Conservation (phyloP, 2,113 vertebrate genomes). For the Brachypodius melanocephalos region DNA sequence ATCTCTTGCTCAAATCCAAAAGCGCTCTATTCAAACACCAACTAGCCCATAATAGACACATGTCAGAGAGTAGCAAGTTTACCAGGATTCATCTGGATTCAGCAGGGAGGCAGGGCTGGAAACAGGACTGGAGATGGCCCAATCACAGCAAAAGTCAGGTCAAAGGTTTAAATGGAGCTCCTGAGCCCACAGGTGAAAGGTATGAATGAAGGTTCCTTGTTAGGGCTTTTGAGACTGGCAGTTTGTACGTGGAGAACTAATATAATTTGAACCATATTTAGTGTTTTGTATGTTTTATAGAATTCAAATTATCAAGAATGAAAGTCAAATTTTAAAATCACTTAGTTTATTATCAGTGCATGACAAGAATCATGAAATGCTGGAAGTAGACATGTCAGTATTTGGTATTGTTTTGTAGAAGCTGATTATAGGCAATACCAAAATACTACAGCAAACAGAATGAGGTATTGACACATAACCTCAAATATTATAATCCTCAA, state of each 20-base stretch:
- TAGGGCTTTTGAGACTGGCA: background rate
- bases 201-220: background rate
- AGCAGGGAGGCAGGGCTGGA: background rate
- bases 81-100: background rate
- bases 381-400: background rate
- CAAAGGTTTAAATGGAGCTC: background rate
- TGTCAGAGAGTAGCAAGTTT: background rate
- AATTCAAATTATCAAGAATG: background rate
- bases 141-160: background rate
- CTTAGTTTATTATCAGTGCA: background rate
- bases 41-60: too few relatives aligned
- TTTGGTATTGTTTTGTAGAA: background rate
- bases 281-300: background rate
- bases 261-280: background rate
- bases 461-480: background rate
- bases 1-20: background rate
- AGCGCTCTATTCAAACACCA: background rate
- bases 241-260: background rate
- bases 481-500: background rate
- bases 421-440: background rate
- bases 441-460: background rate
- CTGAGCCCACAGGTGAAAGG: accelerated
- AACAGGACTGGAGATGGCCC: background rate
- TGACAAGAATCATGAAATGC: background rate
- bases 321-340: background rate